These are phyloP conservation scores for Chrysopa pallens DNA, from an alignment of 1,140 invertebrate genomes.

Conservation along the genomic window DNA sequence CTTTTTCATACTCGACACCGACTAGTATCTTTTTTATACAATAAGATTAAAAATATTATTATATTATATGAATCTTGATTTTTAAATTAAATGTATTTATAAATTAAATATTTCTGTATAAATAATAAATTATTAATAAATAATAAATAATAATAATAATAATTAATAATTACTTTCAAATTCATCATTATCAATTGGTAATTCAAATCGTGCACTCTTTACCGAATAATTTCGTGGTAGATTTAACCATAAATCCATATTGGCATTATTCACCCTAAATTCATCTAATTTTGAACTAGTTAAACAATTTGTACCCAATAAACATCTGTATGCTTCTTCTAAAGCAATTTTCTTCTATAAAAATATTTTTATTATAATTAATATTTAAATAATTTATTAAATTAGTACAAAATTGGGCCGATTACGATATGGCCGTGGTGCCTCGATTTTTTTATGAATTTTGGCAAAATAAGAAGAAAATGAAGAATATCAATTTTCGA, in stretches of 20 bases:
- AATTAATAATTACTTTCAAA: conserved; percentile 25
- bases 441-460: no score
- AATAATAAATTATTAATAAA: not conserved
- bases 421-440: no score
- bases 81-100: not conserved
- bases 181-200: conserved; percentile 37
- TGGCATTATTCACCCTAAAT: conserved; percentile 29
- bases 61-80: not conserved
- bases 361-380: conserved; percentile 1
- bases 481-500: no score
- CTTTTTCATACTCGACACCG: no score
- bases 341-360: conserved; percentile 35
- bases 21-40: no score
- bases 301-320: conserved; percentile 26
- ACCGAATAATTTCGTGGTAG: conserved; percentile 42
- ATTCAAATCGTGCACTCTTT: conserved; percentile 39
- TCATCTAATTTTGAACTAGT: conserved; percentile 68
- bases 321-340: conserved; percentile 39
- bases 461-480: no score
- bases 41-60: no score
- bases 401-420: no score
- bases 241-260: conserved; percentile 32
- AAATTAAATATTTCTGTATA: conserved; percentile 1
- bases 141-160: conserved; percentile 1
- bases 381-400: no score